Conservation (phyloP, 1,140 invertebrate genomes). For the Drosophila setifemur region DNA sequence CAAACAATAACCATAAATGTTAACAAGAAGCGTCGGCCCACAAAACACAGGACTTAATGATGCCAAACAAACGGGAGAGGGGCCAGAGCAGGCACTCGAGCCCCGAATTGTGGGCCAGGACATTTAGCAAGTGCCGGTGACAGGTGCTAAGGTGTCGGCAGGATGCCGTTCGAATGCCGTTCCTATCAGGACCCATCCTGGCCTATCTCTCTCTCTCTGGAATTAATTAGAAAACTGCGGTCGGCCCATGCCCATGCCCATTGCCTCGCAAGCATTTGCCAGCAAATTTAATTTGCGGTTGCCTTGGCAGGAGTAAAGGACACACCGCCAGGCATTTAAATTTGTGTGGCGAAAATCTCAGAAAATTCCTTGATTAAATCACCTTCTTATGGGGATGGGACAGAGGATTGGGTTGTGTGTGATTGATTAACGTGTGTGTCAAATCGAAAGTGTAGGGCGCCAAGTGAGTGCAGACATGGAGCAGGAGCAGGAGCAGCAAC, state of each 20-base stretch:
- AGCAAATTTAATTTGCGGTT: slow-evolving; percentile 75
- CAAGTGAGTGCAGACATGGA: slow-evolving; percentile 29
- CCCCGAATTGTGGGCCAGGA: slow-evolving; percentile 23
- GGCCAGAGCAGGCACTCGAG: slow-evolving; percentile 16
- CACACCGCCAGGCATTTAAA: slow-evolving; percentile 28
- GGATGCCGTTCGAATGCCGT: slow-evolving; percentile 31
- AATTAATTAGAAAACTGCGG: slow-evolving; percentile 74
- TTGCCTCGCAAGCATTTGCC: slow-evolving; percentile 39
- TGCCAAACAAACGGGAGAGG: slow-evolving; percentile 47
- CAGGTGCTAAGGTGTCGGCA: slow-evolving; percentile 71
- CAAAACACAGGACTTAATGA: slow-evolving; percentile 68
- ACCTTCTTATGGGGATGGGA: slow-evolving; percentile 11
- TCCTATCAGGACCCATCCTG: slow-evolving; percentile 1
- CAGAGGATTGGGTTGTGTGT: slow-evolving; percentile 22
- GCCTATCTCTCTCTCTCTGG: slow-evolving; percentile 11
- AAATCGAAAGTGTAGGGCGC: slow-evolving; percentile 47
- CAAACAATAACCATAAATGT: slow-evolving; percentile 77
- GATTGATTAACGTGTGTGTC: slow-evolving; percentile 67
- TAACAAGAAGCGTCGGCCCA: slow-evolving; percentile 57
- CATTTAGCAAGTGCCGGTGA: slow-evolving; percentile 42
- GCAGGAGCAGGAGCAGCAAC: slow-evolving; percentile 28
- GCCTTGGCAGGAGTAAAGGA: slow-evolving; percentile 4
- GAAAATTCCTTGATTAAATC: slow-evolving; percentile 64
- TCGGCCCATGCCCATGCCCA: slow-evolving; percentile 5
- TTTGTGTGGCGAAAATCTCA: slow-evolving; percentile 49